Evolutionary conservation across 2,113 vertebrate species (phyloP).

Genomic region (Macrotus californicus): DNA sequence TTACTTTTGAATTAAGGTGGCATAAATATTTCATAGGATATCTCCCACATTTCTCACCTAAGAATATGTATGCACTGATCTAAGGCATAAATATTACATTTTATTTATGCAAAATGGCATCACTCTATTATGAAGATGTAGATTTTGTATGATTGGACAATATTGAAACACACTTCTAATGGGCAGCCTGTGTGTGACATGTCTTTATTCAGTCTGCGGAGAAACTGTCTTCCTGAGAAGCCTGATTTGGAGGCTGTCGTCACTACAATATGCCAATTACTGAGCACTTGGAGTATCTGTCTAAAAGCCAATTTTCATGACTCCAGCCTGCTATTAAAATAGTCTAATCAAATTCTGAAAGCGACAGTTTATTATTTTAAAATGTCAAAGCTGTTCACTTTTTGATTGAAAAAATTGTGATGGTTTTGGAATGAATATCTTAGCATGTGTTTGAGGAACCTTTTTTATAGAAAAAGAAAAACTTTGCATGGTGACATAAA

Average conservation of each 20-base stretch:
- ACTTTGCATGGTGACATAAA: neutral
- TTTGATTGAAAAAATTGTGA: slow-evolving; percentile 32
- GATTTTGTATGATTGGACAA: neutral
- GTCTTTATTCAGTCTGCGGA: neutral
- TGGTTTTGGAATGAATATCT: slow-evolving; percentile 11
- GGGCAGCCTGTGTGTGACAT: neutral
- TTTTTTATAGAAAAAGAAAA: neutral
- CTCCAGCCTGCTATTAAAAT: slow-evolving; percentile 42
- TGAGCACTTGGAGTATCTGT: neutral
- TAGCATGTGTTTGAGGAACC: neutral
- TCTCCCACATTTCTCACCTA: neutral
- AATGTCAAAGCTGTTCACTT: slow-evolving; percentile 61
- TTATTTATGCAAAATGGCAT: neutral
- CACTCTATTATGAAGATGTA: neutral
- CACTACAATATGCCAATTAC: neutral
- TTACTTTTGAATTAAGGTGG: neutral
- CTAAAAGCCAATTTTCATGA: slow-evolving; percentile 39
- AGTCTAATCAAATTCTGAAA: slow-evolving; percentile 46
- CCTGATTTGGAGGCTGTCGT: neutral
- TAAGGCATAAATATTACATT: neutral
- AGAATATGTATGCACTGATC: neutral
- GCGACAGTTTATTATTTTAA: slow-evolving; percentile 52
- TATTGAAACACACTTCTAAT: neutral
- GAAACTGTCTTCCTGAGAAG: neutral
- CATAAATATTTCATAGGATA: neutral